Evolutionary conservation across 1,140 invertebrate genomes (phyloP), one percentile per base, ranked within the genome.

Genomic region (Armadillidium nasatum): DNA sequence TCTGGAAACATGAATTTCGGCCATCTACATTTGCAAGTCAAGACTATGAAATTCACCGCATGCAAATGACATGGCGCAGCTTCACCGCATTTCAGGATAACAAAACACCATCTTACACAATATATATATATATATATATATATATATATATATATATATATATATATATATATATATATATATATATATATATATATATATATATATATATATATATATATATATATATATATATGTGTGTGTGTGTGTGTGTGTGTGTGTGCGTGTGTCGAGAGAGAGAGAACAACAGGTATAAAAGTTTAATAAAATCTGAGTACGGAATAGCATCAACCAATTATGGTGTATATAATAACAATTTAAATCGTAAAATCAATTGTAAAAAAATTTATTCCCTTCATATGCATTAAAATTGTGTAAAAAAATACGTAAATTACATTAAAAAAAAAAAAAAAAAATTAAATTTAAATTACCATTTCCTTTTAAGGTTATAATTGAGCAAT

Each of bases 171-270:
- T 2, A 7, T 4, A 60, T 60, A 60, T 60, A 60, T 60, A 60
- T 60, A 60, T 50, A 60, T 60, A 60, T 60, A 50, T 60, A 60
- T 60, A 60, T 60, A 60, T 19, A 60, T 60, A 60, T 60, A 60
- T 60, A 60, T 60, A 60, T 60, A 60, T 60, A 60, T 60, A 60
- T 60, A 60, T 60, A 60, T 60, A 60, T 60, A 60, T 60, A 60
- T 60, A 60, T 60, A 60, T 60, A 13, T 60, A 60, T 60, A 19
- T 19, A 60, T 60, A 3, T 60, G 50, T 60, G 50, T 60, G 50
- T 60, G 50, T 60, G 50, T 60, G 50, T 60, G 50, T 60, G 50
- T 60, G 50, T 60, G 50, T 60, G 50, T 60, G 50, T 60, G 50
- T 60, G 50, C 7, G 50, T 60, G 19, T 60, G 33, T 33, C 2